Evolutionary conservation across 2,888 invertebrate genomes (phyloP).

Genomic region (Pammene aurita): DNA sequence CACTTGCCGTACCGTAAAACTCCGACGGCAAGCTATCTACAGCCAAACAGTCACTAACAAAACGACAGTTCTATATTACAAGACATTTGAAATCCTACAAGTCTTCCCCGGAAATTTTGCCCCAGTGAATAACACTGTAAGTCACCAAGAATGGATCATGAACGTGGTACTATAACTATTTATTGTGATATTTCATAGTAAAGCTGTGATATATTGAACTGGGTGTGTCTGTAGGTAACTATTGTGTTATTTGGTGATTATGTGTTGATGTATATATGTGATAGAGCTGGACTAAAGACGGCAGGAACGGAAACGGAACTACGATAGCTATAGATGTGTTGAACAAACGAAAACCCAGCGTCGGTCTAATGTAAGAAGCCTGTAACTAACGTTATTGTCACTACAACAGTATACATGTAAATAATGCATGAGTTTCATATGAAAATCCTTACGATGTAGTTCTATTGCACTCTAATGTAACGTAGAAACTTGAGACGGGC

Average conservation of each 20-base stretch:
- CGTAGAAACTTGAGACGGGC: constrained; percentile 39
- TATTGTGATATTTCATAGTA: constrained; percentile 79
- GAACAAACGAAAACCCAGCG: constrained; percentile 41
- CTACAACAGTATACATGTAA: constrained; percentile 70
- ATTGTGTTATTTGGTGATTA: constrained; percentile 82
- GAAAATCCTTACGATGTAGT: constrained; percentile 49
- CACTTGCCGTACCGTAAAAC: constrained; percentile 23
- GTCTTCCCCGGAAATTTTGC: constrained; percentile 17
- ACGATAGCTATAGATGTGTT: constrained; percentile 32
- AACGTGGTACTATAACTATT: constrained; percentile 44
- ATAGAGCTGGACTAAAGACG: constrained; percentile 48
- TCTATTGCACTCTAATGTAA: constrained; percentile 55
- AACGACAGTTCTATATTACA: constrained; percentile 23
- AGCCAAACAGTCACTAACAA: constrained; percentile 38
- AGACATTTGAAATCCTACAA: constrained; percentile 30
- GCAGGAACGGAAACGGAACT: constrained; percentile 45
- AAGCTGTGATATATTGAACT: constrained; percentile 80
- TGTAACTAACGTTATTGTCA: constrained; percentile 71
- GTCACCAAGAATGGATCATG: constrained; percentile 51
- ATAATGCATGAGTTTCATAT: constrained; percentile 51
- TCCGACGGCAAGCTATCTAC: constrained; percentile 31
- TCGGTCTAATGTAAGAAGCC: constrained; percentile 47
- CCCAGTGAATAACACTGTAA: constrained; percentile 48
- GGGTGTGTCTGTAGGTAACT: constrained; percentile 81
- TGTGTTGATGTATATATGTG: constrained; percentile 47